Conservation (phyloP, 2,888 invertebrate genomes). For the Carcina quercana region DNA sequence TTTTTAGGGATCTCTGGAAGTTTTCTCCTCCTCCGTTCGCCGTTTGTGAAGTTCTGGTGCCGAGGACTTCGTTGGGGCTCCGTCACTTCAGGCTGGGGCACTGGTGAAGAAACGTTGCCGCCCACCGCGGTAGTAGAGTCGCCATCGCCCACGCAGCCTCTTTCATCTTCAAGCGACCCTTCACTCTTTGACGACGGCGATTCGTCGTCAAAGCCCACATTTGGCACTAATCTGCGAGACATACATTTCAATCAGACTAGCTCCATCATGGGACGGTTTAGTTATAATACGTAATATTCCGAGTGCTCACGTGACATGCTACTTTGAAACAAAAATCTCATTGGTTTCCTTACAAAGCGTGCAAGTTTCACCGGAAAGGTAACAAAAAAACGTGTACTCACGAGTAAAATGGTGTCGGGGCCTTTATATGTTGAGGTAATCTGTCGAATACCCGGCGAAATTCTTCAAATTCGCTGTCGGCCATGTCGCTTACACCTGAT, state of each 20-base stretch:
- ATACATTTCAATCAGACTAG: no score
- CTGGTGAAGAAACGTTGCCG: conserved; percentile 34
- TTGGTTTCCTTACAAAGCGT: no score
- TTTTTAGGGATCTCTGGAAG: conserved; percentile 93
- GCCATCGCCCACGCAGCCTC: conserved; percentile 73
- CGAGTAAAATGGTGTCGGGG: conserved; percentile 91
- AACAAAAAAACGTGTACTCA: conserved; percentile 71
- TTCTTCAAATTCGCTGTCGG: conserved; percentile 95
- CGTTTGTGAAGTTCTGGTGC: conserved; percentile 52
- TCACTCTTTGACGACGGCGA: conserved; percentile 87
- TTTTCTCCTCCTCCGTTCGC: conserved; percentile 84
- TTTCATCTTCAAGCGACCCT: conserved; percentile 78
- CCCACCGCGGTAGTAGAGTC: conserved; percentile 33
- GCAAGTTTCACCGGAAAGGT: no score
- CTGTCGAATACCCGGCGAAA: conserved; percentile 90
- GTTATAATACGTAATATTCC: no score
- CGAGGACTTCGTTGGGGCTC: conserved; percentile 50
- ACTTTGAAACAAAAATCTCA: no score
- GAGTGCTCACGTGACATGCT: no score
- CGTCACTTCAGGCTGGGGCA: conserved; percentile 36
- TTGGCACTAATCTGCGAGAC: conserved; percentile 83
- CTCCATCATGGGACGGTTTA: no score
- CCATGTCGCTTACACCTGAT: conserved; percentile 88
- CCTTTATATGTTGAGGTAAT: conserved; percentile 84
- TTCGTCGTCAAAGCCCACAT: conserved; percentile 86